phyloP scores from a whole-genome alignment of 2,888 invertebrate genomes.

The Chironomus riparius region DNA sequence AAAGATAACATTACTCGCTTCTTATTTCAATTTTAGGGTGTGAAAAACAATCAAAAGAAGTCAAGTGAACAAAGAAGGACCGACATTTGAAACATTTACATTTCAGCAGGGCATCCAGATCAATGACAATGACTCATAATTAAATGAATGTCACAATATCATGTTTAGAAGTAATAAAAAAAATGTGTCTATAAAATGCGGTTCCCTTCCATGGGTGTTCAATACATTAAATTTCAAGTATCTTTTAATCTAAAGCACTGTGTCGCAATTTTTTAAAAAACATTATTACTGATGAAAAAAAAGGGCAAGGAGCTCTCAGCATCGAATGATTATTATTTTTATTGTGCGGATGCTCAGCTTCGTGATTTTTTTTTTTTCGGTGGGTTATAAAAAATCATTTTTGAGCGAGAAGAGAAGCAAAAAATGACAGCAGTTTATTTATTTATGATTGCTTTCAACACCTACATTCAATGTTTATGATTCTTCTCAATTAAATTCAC shows the following conservation, averaged over 20 bases:
- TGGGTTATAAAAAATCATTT: background rate
- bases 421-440: slow-evolving; percentile 12
- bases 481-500: slow-evolving; percentile 8
- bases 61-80: too few species aligned
- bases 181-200: background rate
- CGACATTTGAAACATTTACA: background rate
- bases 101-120: background rate
- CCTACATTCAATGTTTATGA: background rate
- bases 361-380: background rate
- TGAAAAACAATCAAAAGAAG: too few species aligned
- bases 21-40: too few species aligned
- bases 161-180: background rate
- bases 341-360: background rate
- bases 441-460: slow-evolving; percentile 12
- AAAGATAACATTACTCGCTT: too few species aligned
- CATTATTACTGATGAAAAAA: background rate
- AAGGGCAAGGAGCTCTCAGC: background rate
- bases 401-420: background rate
- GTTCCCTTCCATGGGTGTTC: background rate
- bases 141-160: background rate
- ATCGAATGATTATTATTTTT: background rate
- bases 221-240: slow-evolving; percentile 12
- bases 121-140: background rate
- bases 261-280: background rate
- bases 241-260: slow-evolving; percentile 1